These are phyloP conservation scores for Oreochromis aureus DNA, from an alignment of 2,113 vertebrate species.

Conservation along the genomic window DNA sequence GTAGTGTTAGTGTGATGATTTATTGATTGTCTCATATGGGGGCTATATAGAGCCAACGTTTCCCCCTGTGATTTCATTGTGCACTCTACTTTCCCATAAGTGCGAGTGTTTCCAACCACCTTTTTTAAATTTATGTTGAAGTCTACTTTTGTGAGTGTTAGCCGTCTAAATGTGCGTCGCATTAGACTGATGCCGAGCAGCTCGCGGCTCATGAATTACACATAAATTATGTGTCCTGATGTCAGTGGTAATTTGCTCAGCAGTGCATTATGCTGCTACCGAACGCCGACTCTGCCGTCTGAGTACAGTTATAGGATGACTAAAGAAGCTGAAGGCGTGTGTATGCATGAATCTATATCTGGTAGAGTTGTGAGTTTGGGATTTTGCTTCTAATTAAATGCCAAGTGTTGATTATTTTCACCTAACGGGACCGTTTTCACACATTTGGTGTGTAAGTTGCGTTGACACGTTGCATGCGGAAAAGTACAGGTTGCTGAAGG, in stretches of 20 bases:
- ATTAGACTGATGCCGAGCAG: background rate
- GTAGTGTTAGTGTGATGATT: background rate
- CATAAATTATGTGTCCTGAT: constrained; percentile 15
- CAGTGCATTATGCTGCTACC: background rate
- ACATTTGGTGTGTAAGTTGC: background rate
- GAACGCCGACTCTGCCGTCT: background rate
- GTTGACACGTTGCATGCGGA: background rate
- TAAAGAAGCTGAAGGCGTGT: background rate
- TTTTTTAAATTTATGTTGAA: background rate
- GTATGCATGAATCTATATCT: background rate
- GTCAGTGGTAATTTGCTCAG: background rate
- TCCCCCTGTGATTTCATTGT: background rate
- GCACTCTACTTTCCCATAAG: background rate
- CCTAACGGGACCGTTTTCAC: background rate
- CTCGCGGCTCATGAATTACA: constrained; percentile 5
- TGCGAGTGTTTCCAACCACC: background rate
- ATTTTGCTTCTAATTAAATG: background rate
- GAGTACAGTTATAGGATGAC: background rate
- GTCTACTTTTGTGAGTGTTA: background rate
- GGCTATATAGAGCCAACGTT: background rate
- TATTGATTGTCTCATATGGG: background rate
- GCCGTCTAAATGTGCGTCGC: background rate
- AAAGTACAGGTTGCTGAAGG: background rate
- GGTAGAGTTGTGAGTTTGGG: background rate
- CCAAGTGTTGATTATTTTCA: background rate